Evolutionary conservation across 2,113 vertebrate genomes (phyloP), one percentile per base, ranked within the genome.

Genomic region (Bagarius yarrelli): DNA sequence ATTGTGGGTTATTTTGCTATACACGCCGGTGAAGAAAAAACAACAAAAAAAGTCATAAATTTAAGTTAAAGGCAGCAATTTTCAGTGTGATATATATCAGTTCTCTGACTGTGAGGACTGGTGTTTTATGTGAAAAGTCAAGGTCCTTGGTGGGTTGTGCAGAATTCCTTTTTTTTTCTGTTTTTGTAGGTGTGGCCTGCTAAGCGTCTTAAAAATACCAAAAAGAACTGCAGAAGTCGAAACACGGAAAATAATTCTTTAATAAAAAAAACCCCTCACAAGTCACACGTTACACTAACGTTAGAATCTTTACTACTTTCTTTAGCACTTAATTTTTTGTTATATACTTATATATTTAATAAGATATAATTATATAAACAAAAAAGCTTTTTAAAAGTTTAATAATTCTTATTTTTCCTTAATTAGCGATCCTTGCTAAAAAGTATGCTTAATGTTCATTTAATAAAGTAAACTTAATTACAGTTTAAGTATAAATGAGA

Each of bases 51-150:
- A 70, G 78, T 67, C 57, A 79, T 87, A 83, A 76, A 81, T 81
- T 71, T 64, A 50, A 13, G 25, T 55, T 57, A 83, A 80, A 84
- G 80, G 80, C 59, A 73, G 64, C 57, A 74, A 81, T 81, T 69
- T 32, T 23, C 13, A 56, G 25, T 79, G 40, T 79, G 81, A 82
- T 79, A 52, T 70, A 70, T n/a, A 30, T 36, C 5, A 47, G 44
- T 19, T 32, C 27, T 75, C 40, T 78, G 82, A 50, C 63, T 55
- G 52, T 44, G 74, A 79, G 71, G 44, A 70, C 18, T 16, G 21
- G 12, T 64, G 30, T 30, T 61, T 15, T 14, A 60, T 60, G 59
- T 30, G 14, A 27, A 30, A 27, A 60, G n/a, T 59, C 57, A 59
- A 14, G 59, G 27, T 16, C n/a, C n/a, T 27, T 60, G n/a, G 14